Percentiles rank a stretch among this genome's conserved stretches.
phyloP scores from a whole-genome alignment of 2,888 invertebrate species.

The Pseudanteris insignis region DNA sequence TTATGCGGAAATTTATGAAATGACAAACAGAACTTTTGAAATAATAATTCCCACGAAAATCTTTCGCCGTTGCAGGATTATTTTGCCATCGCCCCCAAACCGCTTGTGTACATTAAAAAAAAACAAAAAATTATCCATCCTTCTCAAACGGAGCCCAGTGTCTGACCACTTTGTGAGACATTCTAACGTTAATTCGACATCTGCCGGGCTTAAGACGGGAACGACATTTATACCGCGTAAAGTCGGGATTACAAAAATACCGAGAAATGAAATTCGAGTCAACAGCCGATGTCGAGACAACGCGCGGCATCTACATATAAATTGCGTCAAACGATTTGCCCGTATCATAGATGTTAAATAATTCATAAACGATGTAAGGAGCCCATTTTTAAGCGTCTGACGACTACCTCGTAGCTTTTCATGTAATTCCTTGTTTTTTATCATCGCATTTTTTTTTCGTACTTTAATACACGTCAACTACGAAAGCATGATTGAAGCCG shows the following conservation, averaged over 20 bases:
- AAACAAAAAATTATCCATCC: neutral
- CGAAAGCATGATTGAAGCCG: neutral
- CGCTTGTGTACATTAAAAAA: neutral
- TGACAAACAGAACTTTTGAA: no score
- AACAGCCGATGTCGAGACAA: conserved; percentile 11
- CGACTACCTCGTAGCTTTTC: conserved; percentile 7
- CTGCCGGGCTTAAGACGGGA: neutral
- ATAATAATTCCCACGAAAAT: no score
- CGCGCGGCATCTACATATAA: conserved; percentile 29
- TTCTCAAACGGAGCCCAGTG: neutral
- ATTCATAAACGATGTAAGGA: conserved; percentile 22
- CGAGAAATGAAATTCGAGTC: conserved; percentile 14
- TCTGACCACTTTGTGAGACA: neutral
- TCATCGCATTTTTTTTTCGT: no score
- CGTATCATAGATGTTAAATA: conserved; percentile 21
- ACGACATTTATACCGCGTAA: neutral
- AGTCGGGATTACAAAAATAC: conserved; percentile 10
- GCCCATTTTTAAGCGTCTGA: conserved; percentile 11
- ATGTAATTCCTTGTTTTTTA: no score
- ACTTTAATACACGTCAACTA: no score
- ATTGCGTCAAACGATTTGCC: conserved; percentile 23
- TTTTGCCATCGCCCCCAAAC: no score
- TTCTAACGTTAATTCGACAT: conserved; percentile 7
- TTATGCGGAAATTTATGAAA: no score
- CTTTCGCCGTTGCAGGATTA: no score